A percentile compares a stretch with the other conserved stretches of the same genome.
Conservation (phyloP, 2,888 invertebrate species). For the Eupeodes latifasciatus region DNA sequence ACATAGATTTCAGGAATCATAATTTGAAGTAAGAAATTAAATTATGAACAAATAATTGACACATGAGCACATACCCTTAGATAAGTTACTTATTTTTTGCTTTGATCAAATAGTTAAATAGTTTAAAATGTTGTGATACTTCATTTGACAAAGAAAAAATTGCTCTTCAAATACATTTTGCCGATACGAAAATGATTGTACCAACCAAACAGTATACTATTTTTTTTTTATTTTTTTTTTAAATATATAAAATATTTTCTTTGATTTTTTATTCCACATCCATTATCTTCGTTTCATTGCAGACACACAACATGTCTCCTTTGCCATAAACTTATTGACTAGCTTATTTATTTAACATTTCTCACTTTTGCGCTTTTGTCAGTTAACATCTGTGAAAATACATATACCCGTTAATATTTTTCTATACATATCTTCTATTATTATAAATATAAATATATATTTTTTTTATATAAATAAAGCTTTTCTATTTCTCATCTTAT, state of each 20-base stretch:
- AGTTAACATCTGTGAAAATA: slow-evolving; percentile 20
- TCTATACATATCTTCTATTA: slow-evolving; percentile 36
- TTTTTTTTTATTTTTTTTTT: background rate
- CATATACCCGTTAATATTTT: slow-evolving; percentile 33
- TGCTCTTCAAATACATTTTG: background rate
- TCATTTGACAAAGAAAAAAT: background rate
- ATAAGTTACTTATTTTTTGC: too few relatives aligned
- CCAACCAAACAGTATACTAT: slow-evolving; percentile 25
- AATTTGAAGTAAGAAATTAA: too few relatives aligned
- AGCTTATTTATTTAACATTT: slow-evolving; percentile 43
- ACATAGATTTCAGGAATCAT: too few relatives aligned
- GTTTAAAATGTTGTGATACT: background rate
- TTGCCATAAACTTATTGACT: slow-evolving; percentile 71
- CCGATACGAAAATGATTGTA: background rate
- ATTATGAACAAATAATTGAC: too few relatives aligned
- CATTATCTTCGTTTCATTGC: slow-evolving; percentile 39
- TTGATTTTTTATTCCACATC: slow-evolving; percentile 9
- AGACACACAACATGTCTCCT: slow-evolving; percentile 26
- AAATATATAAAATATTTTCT: slow-evolving; percentile 15
- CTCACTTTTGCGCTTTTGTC: slow-evolving; percentile 27
- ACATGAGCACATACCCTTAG: too few relatives aligned
- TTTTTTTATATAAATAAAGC: slow-evolving; percentile 50
- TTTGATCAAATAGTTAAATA: too few relatives aligned
- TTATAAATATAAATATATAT: slow-evolving; percentile 19
- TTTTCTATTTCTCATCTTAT: slow-evolving; percentile 14